Evolutionary conservation across 64 coral and sea anemone genomes (phyloP).

Genomic region (Montipora cactus): DNA sequence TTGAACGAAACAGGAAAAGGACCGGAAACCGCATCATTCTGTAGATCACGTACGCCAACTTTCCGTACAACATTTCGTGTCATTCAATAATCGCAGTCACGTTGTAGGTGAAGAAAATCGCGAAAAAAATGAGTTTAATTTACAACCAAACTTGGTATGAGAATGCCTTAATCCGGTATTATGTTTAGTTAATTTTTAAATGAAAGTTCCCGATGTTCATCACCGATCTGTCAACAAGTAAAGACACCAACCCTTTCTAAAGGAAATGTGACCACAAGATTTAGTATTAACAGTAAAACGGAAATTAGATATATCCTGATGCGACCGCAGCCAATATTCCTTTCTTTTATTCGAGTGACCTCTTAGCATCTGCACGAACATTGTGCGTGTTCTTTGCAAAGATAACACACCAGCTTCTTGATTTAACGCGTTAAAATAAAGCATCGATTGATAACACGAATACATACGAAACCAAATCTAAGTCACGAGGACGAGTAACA

Average conservation of each 20-base stretch:
- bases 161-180: neutral
- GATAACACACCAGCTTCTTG: no score
- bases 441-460: no score
- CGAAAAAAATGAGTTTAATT: neutral
- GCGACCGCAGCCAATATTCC: slow-evolving; percentile 3
- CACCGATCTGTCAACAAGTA: slow-evolving; percentile 11
- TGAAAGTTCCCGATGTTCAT: neutral
- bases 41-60: neutral
- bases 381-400: no score
- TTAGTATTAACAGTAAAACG: neutral
- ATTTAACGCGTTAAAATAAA: no score
- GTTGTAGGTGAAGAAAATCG: neutral
- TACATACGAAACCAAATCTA: no score
- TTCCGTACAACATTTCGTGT: neutral
- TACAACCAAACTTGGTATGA: no score
- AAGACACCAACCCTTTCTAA: no score
- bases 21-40: neutral
- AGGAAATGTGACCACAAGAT: neutral
- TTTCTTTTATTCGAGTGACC: no score
- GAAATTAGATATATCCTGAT: neutral
- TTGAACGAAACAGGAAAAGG: neutral
- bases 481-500: no score
- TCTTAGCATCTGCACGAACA: no score
- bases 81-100: slow-evolving; percentile 1
- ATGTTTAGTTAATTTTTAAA: neutral